A percentile compares a stretch with the other conserved stretches of the same genome.
These are phyloP conservation scores for Lamellibrachia satsuma DNA, from an alignment of 2,888 invertebrate species.

Conservation along the genomic window DNA sequence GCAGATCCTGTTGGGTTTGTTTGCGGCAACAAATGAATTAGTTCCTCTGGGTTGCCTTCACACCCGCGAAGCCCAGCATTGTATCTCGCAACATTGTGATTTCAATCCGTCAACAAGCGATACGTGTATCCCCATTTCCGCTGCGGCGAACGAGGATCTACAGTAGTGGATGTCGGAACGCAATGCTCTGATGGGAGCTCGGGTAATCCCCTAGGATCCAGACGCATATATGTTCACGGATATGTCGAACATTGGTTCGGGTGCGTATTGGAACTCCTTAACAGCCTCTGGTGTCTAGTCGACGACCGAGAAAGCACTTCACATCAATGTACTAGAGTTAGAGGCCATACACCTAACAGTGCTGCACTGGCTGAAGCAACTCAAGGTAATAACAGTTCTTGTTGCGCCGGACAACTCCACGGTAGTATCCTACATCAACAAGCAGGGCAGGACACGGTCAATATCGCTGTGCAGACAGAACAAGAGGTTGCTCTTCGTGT, in stretches of 20 bases:
- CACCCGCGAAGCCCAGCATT: slow-evolving; percentile 4
- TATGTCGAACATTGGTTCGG: background rate
- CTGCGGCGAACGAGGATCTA: background rate
- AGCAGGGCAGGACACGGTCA: background rate
- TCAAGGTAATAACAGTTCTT: background rate
- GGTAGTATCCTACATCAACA: background rate
- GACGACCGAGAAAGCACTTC: background rate
- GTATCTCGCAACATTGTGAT: background rate
- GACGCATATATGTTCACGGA: background rate
- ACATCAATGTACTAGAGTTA: background rate
- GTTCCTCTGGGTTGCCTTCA: background rate
- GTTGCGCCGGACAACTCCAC: background rate
- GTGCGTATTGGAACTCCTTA: background rate
- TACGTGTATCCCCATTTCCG: background rate
- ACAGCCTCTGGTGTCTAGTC: background rate
- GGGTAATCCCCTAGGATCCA: background rate
- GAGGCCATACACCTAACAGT: background rate
- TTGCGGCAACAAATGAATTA: background rate
- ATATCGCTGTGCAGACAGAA: background rate
- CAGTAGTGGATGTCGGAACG: background rate
- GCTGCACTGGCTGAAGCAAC: background rate
- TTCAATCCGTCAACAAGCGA: background rate
- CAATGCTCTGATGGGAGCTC: background rate
- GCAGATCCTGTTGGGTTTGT: background rate
- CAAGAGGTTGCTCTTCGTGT: background rate